Percentiles rank a stretch among this genome's conserved stretches.
These are phyloP conservation scores for Branchipolynoe longqiensis DNA, from an alignment of 2,888 invertebrate species.

Conservation along the genomic window DNA sequence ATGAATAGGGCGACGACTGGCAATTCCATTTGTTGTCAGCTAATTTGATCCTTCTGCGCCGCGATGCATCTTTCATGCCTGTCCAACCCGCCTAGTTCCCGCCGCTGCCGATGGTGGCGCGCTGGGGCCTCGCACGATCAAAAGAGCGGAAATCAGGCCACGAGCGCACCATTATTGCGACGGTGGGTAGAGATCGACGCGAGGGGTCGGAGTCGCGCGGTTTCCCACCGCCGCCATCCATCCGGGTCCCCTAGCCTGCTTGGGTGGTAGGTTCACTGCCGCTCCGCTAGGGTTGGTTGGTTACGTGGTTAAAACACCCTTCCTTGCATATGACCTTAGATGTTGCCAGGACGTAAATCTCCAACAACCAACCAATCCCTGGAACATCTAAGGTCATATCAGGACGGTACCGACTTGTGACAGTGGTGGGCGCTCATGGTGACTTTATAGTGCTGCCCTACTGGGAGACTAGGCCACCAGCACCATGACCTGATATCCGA, in stretches of 20 bases:
- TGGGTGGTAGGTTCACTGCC: neutral
- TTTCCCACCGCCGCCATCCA: neutral
- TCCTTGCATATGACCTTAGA: too few species aligned
- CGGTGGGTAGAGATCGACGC: too few species aligned
- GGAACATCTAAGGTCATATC: too few species aligned
- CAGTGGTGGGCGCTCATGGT: too few species aligned
- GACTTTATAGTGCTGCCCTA: too few species aligned
- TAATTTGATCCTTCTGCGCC: conserved; percentile 32
- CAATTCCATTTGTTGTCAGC: conserved; percentile 49
- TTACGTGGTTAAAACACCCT: too few species aligned
- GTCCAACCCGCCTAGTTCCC: neutral
- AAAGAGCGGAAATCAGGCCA: conserved; percentile 1
- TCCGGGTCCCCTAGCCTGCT: neutral
- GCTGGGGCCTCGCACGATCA: neutral
- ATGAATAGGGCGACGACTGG: conserved; percentile 44
- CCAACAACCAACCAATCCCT: too few species aligned
- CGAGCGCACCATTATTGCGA: conserved; percentile 3
- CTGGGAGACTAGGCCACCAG: too few species aligned
- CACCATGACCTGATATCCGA: too few species aligned
- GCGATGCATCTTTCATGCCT: neutral
- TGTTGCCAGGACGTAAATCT: too few species aligned
- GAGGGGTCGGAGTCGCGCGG: neutral
- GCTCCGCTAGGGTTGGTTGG: too few species aligned
- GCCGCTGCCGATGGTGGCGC: neutral
- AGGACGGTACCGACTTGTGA: too few species aligned